phyloP scores from a whole-genome alignment of 1,140 invertebrate genomes.

The Drosophila sp. region DNA sequence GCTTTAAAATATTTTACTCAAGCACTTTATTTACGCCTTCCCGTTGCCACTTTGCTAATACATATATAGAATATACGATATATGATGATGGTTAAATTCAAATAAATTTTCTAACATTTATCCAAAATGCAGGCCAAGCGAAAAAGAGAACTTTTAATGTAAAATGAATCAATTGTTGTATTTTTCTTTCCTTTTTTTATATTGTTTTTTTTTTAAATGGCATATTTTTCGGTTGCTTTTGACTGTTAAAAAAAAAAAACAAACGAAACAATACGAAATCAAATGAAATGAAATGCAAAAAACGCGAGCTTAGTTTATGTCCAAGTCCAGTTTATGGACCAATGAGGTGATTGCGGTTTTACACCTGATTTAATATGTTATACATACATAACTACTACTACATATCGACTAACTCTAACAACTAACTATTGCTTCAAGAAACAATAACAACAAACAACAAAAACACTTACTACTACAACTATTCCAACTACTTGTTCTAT shows the following conservation, averaged over 20 bases:
- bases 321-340: slow-evolving; percentile 83
- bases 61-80: background rate
- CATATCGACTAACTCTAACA: slow-evolving; percentile 43
- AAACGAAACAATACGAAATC: slow-evolving; percentile 47
- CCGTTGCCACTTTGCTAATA: slow-evolving; percentile 5
- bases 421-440: slow-evolving; percentile 35
- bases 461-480: slow-evolving; percentile 15
- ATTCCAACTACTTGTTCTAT: slow-evolving; percentile 17
- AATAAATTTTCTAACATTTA: slow-evolving; percentile 49
- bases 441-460: slow-evolving; percentile 33
- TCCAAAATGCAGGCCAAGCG: slow-evolving; percentile 54
- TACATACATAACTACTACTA: slow-evolving; percentile 12
- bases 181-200: slow-evolving; percentile 40
- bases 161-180: slow-evolving; percentile 41
- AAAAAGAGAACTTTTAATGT: slow-evolving; percentile 36
- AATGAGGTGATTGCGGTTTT: slow-evolving; percentile 82
- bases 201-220: slow-evolving; percentile 37
- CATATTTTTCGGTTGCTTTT: slow-evolving; percentile 78
- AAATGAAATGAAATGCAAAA: slow-evolving; percentile 53
- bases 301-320: slow-evolving; percentile 82
- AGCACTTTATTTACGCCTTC: slow-evolving; percentile 44
- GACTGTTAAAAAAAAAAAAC: slow-evolving; percentile 30
- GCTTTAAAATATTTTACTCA: slow-evolving; percentile 51
- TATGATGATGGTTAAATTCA: background rate
- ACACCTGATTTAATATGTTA: slow-evolving; percentile 46